Conservation (phyloP, 2,888 invertebrate species). For the Himalopsyche japonica region DNA sequence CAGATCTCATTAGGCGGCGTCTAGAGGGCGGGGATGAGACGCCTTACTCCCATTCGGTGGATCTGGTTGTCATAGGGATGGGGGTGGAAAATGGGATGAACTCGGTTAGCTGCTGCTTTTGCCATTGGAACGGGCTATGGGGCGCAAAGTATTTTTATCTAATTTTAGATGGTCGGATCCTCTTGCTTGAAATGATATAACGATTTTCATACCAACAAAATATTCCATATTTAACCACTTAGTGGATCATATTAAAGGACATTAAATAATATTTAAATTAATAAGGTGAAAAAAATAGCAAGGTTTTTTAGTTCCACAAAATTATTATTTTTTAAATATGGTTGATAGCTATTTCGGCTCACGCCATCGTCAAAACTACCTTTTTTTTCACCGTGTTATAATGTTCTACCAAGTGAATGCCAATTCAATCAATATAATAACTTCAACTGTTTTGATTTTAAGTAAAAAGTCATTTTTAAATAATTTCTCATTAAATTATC, state of each 20-base stretch:
- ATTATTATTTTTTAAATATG: no score
- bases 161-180: constrained; percentile 1
- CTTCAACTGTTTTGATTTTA: no score
- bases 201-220: not conserved
- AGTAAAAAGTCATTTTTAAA: no score
- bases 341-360: no score
- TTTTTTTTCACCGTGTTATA: no score
- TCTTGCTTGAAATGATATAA: not conserved
- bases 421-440: no score
- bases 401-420: no score
- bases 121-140: not conserved
- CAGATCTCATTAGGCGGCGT: constrained; percentile 38
- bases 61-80: constrained; percentile 2
- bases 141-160: not conserved
- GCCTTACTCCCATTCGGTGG: not conserved
- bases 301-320: no score
- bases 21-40: not conserved
- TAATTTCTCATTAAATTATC: no score
- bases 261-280: no score
- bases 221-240: not conserved
- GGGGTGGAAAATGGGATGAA: constrained; percentile 9
- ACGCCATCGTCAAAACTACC: no score
- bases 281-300: no score
- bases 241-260: not conserved
- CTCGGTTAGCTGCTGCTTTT: not conserved